Evolutionary conservation across 2,888 invertebrate genomes (phyloP).

Genomic region (Escarpia spicata): DNA sequence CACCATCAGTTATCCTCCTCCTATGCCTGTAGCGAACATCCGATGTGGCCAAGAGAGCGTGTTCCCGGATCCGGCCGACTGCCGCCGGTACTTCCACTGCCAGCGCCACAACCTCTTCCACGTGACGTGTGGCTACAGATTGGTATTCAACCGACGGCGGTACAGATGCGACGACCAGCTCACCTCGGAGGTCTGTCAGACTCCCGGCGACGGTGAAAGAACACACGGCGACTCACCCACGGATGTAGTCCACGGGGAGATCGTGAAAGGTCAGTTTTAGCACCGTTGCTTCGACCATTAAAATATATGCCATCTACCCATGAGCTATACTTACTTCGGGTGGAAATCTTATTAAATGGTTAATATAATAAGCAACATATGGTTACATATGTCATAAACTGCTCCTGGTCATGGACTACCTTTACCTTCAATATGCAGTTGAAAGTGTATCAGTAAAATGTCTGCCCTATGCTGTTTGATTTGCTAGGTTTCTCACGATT

Average conservation of each 20-base stretch:
- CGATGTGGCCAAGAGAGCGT: conserved; percentile 6
- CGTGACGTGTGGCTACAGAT: conserved; percentile 27
- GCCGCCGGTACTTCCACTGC: conserved; percentile 28
- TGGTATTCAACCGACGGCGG: conserved; percentile 23
- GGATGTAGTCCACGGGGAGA: not conserved
- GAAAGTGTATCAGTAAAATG: not conserved
- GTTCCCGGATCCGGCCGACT: conserved; percentile 23
- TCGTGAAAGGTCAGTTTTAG: not conserved
- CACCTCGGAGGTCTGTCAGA: not conserved
- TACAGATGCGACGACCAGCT: conserved; percentile 7
- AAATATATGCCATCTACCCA: no score
- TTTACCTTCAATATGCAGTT: not conserved
- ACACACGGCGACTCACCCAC: not conserved
- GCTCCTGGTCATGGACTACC: not conserved
- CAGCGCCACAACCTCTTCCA: not conserved
- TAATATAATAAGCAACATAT: no score
- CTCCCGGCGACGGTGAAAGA: not conserved
- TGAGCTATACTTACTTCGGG: no score
- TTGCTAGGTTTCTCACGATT: no score
- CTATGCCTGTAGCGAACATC: not conserved
- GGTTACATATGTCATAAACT: no score
- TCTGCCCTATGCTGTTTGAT: no score
- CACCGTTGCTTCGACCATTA: not conserved
- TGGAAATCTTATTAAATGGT: no score
- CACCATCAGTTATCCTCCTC: not conserved